These are phyloP conservation scores for Drosophila quasianomalipes DNA, from an alignment of 2,888 invertebrate species.

Conservation along the genomic window DNA sequence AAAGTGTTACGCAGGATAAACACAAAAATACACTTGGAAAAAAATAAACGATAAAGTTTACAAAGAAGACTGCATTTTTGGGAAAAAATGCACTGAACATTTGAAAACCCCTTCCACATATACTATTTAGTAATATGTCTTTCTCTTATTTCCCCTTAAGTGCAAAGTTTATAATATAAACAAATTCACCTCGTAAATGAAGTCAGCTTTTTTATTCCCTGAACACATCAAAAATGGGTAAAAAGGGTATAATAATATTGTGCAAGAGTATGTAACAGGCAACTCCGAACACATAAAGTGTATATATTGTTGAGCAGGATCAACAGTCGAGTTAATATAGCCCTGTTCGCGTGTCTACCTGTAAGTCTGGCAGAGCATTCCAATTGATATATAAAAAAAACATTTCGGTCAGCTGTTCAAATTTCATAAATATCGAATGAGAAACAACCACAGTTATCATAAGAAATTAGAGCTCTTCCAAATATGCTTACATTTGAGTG, in stretches of 20 bases:
- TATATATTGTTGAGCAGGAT: background rate
- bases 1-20: constrained; percentile 24
- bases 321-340: background rate
- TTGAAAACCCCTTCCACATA: background rate
- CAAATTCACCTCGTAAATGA: background rate
- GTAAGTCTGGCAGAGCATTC: background rate
- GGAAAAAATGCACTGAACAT: background rate
- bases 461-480: background rate
- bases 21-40: constrained; percentile 5
- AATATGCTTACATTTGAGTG: background rate
- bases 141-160: background rate
- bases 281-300: background rate
- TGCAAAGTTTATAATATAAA: background rate
- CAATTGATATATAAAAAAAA: background rate
- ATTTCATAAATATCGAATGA: background rate
- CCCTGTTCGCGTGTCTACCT: too few species aligned
- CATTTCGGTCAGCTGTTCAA: background rate
- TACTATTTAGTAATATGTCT: background rate
- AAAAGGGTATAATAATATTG: background rate
- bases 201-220: background rate
- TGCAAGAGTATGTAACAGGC: background rate
- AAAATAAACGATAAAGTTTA: background rate
- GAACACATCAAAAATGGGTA: background rate
- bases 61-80: background rate
- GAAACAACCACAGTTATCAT: background rate